Evolutionary conservation across 37 sponge, comb jelly and placozoan genomes (phyloP).

Genomic region (Halichondria panicea): DNA sequence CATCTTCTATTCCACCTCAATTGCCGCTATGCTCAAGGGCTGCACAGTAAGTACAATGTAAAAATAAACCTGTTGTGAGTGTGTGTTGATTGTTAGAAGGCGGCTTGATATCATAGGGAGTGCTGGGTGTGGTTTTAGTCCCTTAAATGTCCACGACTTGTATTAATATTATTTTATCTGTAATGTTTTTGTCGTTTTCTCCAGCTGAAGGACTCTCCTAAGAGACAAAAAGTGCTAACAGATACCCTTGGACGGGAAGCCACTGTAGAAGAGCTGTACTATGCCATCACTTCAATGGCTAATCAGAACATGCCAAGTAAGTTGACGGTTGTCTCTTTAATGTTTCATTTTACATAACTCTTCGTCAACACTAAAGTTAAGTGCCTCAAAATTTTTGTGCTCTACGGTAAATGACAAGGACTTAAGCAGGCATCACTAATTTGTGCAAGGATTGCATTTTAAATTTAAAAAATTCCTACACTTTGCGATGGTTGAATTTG

Average conservation of each 20-base stretch:
- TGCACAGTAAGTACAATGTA: conserved; percentile 17
- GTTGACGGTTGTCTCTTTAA: too few relatives aligned
- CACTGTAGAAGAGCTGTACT: conserved; percentile 28
- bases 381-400: too few relatives aligned
- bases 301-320: conserved; percentile 33
- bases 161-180: not conserved
- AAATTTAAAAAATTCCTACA: not conserved
- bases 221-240: not conserved
- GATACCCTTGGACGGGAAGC: conserved; percentile 8
- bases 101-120: not conserved
- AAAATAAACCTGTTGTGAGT: not conserved
- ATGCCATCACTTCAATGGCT: conserved; percentile 24
- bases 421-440: too few relatives aligned
- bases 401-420: too few relatives aligned
- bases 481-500: too few relatives aligned
- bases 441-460: too few relatives aligned
- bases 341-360: too few relatives aligned
- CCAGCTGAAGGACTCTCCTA: not conserved
- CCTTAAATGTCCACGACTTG: not conserved
- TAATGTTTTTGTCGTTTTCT: not conserved
- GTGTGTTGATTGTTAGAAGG: not conserved
- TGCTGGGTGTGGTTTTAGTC: not conserved
- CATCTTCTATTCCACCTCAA: conserved; percentile 27
- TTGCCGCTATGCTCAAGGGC: conserved; percentile 17
- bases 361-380: too few relatives aligned